Evolutionary conservation across 2,888 invertebrate genomes (phyloP), one percentile per base, ranked within the genome.

Genomic region (Julus scandinavius): DNA sequence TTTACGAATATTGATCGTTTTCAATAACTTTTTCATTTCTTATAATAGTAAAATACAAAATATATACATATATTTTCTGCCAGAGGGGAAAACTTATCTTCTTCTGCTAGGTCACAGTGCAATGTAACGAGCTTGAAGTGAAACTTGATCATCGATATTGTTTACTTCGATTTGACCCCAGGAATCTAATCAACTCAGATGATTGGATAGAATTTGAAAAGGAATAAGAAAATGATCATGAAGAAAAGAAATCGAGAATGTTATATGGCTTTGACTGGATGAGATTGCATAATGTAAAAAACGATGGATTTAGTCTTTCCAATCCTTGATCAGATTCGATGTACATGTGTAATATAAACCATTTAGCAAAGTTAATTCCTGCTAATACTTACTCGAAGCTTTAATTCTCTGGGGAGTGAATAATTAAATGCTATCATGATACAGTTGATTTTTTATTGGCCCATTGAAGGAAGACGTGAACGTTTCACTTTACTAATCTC

Each of bases 131-230:
- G 20, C 20, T 72, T 17, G 29, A 29, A 72, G 63, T 72, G 6
- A 20, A 72, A 7, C 63, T 72, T 20, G 63, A 72, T 29, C 63
- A 72, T 20, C 20, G 29, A 72, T 72, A 72, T 17, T 72, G 63
- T 72, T 72, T 72, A 29, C 63, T 72, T 20, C 20, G 20, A 72
- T 20, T 72, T 29, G 63, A 9, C 63, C 63, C 63, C 20, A 72
- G 63, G 63, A 72, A 72, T 72, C 63, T 72, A 72, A 72, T 72
- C 20, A 72, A 11, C 63, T n/a, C 63, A 72, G 20, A 72, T 72
- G 63, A 72, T 72, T 72, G 63, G 20, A 72, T 72, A 7, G 63
- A 72, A 72, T 72, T 72, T 72, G 63, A 72, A 72, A 72, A 72
- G 63, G 20, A 72, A 72, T 72, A 72, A 72, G 63, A 72, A 80